Base-by-base conservation (phyloP, 1,140 invertebrate species). In the Lasioglossum albipes region DNA sequence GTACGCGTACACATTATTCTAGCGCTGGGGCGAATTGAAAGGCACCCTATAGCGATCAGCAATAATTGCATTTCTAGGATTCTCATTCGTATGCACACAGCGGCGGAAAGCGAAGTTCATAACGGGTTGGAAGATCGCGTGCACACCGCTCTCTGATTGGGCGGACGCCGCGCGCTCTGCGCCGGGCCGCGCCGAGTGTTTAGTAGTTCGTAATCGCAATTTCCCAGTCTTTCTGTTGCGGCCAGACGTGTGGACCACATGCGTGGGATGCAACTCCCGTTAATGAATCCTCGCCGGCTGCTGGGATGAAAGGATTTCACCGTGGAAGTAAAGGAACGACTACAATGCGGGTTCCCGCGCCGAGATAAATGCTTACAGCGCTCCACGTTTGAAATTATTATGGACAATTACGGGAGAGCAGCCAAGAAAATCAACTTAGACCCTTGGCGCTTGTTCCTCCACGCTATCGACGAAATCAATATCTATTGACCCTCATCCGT, bases 51-150 rank as follows among this genome's bases (percentile, higher is more conserved):
- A 57, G 49, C 49, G 70, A 79, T 79, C 77, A 66, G 49, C 49
- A 59, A 68, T 69, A 79, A 79, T 79, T 65, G 77, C 70, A 79
- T 73, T 57, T 64, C 59, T 45, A 73, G 49, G 52, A 67, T 67
- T 67, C 71, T 57, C 78, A 54, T 75, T 65, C 49, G 71, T 59
- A 79, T 75, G 71, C 71, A 27, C 71, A 7, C 12, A 16, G 12
- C 54, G 57, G 22, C 42, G 41, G 10, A 42, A 42, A 67, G 49
- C 3, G 41, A 65, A 75, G 70, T 79, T 79, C 52, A 61, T 79
- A 65, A 74, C 64, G 45, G 36, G 42, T 27, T 27, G 57, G n/a
- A n/a, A 57, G 54, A 31, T 18, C n/a, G 73, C 45, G 73, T 65
- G 31, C 45, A 54, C 64, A 20, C n/a, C 22, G 20, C 2, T 41